Evolutionary conservation across 2,888 invertebrate species (phyloP), one percentile per base, ranked within the genome.

Genomic region (Myopa tessellatipennis): DNA sequence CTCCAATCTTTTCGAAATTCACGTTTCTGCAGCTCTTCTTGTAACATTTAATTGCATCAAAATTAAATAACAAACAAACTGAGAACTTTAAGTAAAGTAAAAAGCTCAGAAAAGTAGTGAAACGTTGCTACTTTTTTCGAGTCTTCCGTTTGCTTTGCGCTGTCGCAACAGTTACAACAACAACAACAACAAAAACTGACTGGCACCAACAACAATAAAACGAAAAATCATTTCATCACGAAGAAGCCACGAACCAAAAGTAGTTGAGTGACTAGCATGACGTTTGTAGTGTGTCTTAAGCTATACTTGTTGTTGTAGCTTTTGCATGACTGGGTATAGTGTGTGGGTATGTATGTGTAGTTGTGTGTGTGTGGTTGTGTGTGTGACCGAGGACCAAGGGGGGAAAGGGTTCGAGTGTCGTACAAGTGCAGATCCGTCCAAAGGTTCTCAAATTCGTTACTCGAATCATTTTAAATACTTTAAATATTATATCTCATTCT

Each of bases 241-340:
- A 72, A 80, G 80, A 80, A 81, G 78, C 79, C 79, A 81, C 80
- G 77, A 80, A 80, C 80, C 71, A 68, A 77, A 81, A 81, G 80
- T 79, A 80, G 81, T 80, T 79, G 79, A 79, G 79, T 81, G 80
- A 82, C 80, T 79, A 77, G 73, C 72, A 38, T 61, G 36, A 50
- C 55, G 55, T 6, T 36, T 55, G 8, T 6, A n/a, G 55, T 12
- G n/a, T 1, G n/a, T 14, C 10, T 55, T 3, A 8, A n/a, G 55
- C n/a, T 10, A 4, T 55, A n/a, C 55, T 55, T 16, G 69, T 69
- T 52, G n/a, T 40, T 50, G 68, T 68, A n/a, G 12, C 12, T 14
- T 14, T 68, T 5, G 45, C 4, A n/a, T 65, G 38, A 4, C 65
- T 26, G 26, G 26, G 26, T 26, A 26, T 26, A 45, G 10, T 45